phyloP scores from a whole-genome alignment of 2,888 invertebrate species.

The Rotaria macrura region DNA sequence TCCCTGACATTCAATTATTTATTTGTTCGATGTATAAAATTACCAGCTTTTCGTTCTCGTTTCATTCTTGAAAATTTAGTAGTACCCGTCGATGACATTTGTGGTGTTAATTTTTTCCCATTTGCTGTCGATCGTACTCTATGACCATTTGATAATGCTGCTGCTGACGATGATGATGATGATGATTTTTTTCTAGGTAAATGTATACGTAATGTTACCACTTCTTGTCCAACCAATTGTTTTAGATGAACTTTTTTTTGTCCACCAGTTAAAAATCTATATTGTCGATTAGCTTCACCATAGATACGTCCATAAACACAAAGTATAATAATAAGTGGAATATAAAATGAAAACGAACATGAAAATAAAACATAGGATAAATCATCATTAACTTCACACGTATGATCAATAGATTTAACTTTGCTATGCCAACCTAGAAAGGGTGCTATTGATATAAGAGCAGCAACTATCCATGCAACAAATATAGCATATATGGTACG shows the following conservation, averaged over 20 bases:
- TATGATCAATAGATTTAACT: conserved; percentile 44
- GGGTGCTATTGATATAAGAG: conserved; percentile 58
- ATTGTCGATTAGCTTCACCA: conserved; percentile 53
- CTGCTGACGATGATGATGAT: neutral
- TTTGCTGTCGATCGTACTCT: no score
- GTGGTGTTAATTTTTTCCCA: neutral
- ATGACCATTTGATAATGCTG: neutral
- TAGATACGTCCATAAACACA: conserved; percentile 59
- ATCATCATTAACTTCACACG: conserved; percentile 56
- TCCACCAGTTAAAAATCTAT: conserved; percentile 51
- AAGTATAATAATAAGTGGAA: conserved; percentile 58
- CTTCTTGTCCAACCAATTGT: neutral
- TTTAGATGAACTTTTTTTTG: neutral
- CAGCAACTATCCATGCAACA: conserved; percentile 56
- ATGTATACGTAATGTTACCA: neutral
- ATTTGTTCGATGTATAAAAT: neutral
- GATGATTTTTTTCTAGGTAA: neutral
- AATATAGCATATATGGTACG: conserved; percentile 47
- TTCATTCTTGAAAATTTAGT: neutral
- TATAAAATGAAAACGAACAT: conserved; percentile 59
- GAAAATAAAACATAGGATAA: conserved; percentile 60
- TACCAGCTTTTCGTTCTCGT: conserved; percentile 19
- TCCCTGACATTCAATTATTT: no score
- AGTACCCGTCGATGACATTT: neutral
- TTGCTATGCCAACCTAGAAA: conserved; percentile 56